Percentiles rank a stretch among this genome's conserved stretches.
phyloP scores from a whole-genome alignment of 2,113 vertebrate species.

The Pagrus major region DNA sequence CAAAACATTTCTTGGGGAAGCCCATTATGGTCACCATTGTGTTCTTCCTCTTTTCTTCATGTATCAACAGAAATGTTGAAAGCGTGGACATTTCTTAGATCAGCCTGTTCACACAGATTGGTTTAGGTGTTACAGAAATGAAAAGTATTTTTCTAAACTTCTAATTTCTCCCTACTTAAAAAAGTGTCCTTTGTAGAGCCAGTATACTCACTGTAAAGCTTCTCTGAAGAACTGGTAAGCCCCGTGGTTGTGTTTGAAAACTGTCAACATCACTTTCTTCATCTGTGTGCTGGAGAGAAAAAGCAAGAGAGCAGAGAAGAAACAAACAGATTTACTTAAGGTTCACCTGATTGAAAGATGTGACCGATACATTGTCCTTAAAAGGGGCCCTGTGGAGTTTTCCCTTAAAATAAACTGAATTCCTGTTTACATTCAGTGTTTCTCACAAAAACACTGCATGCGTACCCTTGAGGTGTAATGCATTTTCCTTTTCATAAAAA shows the following conservation, averaged over 20 bases:
- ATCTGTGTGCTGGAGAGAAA: constrained; percentile 89
- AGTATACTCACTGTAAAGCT: constrained; percentile 91
- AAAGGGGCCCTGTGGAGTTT: neutral
- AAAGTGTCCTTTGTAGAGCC: neutral
- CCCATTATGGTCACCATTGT: neutral
- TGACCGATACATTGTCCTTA: neutral
- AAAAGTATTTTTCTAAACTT: neutral
- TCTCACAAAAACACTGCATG: neutral
- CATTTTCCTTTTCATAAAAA: neutral
- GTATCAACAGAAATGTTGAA: neutral
- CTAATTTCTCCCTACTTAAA: too few species aligned
- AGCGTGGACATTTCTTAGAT: neutral
- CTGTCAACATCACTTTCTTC: constrained; percentile 97
- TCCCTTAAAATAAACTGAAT: neutral
- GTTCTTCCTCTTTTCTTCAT: neutral
- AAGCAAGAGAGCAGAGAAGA: neutral
- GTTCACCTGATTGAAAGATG: neutral
- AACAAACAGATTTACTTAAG: neutral
- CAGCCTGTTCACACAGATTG: neutral
- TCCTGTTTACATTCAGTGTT: neutral
- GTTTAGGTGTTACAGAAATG: neutral
- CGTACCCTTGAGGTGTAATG: neutral
- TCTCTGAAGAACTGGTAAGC: constrained; percentile 97
- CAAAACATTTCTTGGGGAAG: too few species aligned
- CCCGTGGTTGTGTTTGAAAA: constrained; percentile 96